These are phyloP conservation scores for Bombus pyrosoma DNA, from an alignment of 1,140 invertebrate species.

Conservation along the genomic window DNA sequence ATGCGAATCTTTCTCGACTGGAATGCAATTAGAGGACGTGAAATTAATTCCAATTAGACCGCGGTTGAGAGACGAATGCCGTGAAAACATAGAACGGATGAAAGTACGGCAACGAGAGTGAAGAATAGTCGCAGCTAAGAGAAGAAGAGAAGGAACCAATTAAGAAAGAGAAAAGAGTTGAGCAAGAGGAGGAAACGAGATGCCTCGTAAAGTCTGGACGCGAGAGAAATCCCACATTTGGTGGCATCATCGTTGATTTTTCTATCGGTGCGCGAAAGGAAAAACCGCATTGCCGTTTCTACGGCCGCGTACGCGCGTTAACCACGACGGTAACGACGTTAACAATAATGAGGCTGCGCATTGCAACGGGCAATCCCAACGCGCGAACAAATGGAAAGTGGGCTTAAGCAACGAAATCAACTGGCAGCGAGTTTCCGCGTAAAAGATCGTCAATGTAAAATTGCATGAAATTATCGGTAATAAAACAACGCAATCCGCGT, in stretches of 20 bases:
- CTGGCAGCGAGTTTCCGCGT: conserved; percentile 23
- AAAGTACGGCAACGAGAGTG: too few relatives aligned
- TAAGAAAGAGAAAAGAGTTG: neutral
- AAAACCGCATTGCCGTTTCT: conserved; percentile 6
- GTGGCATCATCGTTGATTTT: neutral
- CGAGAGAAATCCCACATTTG: conserved; percentile 9
- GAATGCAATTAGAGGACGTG: too few relatives aligned
- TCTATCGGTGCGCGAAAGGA: neutral
- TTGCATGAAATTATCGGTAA: conserved; percentile 54
- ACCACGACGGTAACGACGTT: conserved; percentile 47
- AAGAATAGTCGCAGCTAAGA: too few relatives aligned
- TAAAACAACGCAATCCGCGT: conserved; percentile 41
- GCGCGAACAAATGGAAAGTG: conserved; percentile 53
- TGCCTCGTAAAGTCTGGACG: neutral
- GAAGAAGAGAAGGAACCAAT: too few relatives aligned
- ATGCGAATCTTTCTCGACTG: too few relatives aligned
- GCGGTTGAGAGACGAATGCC: too few relatives aligned
- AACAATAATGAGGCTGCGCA: conserved; percentile 45
- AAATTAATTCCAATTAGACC: too few relatives aligned
- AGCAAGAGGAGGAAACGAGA: neutral
- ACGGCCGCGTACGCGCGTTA: conserved; percentile 25
- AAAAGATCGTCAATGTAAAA: conserved; percentile 33
- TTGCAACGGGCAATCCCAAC: conserved; percentile 5
- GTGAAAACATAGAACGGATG: too few relatives aligned
- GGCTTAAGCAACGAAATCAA: conserved; percentile 1